A percentile compares a stretch with the other conserved stretches of the same genome.
These are phyloP conservation scores for Aleiodes alternator DNA, from an alignment of 2,888 invertebrate genomes.

Conservation along the genomic window DNA sequence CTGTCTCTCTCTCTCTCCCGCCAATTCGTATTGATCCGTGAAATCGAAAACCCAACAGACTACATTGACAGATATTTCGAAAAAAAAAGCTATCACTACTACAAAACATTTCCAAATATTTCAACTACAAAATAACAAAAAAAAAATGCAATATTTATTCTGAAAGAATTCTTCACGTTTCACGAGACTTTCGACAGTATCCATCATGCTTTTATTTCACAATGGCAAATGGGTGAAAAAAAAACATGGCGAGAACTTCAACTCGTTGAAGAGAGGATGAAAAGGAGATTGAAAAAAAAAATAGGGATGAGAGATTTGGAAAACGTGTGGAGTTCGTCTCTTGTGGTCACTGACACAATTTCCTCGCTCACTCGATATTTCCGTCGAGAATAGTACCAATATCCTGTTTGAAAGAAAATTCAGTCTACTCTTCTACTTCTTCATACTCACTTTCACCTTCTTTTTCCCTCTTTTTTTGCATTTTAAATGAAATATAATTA, in stretches of 20 bases:
- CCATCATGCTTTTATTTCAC: no score
- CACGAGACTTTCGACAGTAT: no score
- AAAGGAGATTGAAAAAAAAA: not conserved
- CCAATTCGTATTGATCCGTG: conserved; percentile 3
- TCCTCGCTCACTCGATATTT: conserved; percentile 45
- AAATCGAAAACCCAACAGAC: conserved; percentile 16
- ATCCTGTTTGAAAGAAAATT: conserved; percentile 32
- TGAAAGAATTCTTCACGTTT: no score
- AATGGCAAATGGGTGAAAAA: conserved; percentile 11
- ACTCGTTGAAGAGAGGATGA: conserved; percentile 15
- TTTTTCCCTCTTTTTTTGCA: not conserved
- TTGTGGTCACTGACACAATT: conserved; percentile 46
- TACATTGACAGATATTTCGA: conserved; percentile 1
- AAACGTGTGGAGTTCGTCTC: conserved; percentile 12
- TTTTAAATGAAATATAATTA: not conserved
- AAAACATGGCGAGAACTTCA: conserved; percentile 31
- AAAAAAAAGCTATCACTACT: conserved; percentile 11
- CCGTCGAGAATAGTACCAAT: conserved; percentile 46
- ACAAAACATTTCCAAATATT: not conserved
- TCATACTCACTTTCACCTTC: not conserved
- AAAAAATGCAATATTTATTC: no score
- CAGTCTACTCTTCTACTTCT: not conserved
- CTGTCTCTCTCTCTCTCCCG: not conserved
- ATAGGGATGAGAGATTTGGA: conserved; percentile 26
- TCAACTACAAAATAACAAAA: no score